These are phyloP conservation scores for Drosophila pandora DNA, from an alignment of 1,140 invertebrate species.

Conservation along the genomic window DNA sequence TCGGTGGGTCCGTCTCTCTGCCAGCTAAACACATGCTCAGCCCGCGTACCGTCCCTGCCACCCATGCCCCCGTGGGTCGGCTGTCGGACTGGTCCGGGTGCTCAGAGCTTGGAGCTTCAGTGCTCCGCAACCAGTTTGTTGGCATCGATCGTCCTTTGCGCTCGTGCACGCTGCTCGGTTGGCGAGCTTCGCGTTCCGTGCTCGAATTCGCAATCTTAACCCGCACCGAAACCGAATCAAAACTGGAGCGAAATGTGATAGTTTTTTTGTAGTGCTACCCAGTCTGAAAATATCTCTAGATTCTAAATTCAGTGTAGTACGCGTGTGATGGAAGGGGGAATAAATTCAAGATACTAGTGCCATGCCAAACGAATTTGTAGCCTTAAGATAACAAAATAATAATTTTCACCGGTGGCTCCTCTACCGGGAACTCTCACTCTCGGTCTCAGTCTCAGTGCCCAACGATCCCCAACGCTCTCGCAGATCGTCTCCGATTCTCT, in stretches of 20 bases:
- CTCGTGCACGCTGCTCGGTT: conserved; percentile 39
- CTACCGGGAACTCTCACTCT: conserved; percentile 16
- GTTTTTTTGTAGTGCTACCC: conserved; percentile 10
- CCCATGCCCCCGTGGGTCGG: conserved; percentile 16
- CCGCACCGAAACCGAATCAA: background rate
- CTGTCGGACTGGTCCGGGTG: conserved; percentile 33
- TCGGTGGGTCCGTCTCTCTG: conserved; percentile 30
- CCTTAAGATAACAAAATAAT: conserved; percentile 42
- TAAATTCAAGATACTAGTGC: background rate
- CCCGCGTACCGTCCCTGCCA: conserved; percentile 14
- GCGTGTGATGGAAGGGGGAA: background rate
- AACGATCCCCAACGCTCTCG: background rate
- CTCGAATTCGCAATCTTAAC: conserved; percentile 20
- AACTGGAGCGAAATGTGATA: conserved; percentile 11
- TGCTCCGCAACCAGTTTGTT: conserved; percentile 68
- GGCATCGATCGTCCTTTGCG: conserved; percentile 70
- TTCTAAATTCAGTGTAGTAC: background rate
- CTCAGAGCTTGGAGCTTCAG: conserved; percentile 31
- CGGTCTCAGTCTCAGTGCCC: background rate
- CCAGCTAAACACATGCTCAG: conserved; percentile 35
- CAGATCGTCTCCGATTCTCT: conserved; percentile 4
- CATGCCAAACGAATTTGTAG: conserved; percentile 10
- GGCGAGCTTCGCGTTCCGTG: conserved; percentile 15
- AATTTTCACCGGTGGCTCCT: conserved; percentile 23
- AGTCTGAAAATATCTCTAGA: conserved; percentile 33